These are phyloP conservation scores for Chrosomus eos DNA, from an alignment of 2,797 vertebrate species.

Conservation along the genomic window DNA sequence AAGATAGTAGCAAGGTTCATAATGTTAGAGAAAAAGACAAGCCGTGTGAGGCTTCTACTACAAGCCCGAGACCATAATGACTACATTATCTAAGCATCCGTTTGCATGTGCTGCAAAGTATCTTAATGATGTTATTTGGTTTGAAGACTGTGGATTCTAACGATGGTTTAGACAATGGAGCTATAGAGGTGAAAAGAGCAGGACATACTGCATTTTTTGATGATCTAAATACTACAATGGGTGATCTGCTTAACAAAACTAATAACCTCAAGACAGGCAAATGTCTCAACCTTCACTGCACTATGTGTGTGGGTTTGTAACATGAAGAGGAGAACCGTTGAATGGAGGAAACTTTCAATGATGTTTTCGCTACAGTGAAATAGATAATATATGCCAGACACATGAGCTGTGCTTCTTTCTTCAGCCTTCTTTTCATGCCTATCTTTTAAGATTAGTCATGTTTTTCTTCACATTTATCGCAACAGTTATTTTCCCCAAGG, in stretches of 20 bases:
- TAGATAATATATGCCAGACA: not conserved
- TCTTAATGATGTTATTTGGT: not conserved
- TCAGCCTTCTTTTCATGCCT: not conserved
- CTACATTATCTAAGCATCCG: not conserved
- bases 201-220: not conserved
- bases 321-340: not conserved
- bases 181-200: not conserved
- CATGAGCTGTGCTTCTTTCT: not conserved
- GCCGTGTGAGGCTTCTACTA: not conserved
- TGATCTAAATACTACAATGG: not conserved
- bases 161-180: not conserved
- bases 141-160: not conserved
- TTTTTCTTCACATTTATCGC: not conserved
- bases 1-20: not conserved
- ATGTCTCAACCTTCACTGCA: not conserved
- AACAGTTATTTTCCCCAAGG: not conserved
- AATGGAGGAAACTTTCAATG: not conserved
- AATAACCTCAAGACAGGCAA: not conserved
- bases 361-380: not conserved
- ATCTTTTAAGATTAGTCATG: not conserved
- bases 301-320: not conserved
- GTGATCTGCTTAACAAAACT: not conserved
- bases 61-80: not conserved
- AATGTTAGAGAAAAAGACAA: slow-evolving; percentile 5
- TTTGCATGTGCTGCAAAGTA: not conserved